A percentile compares a stretch with the other conserved stretches of the same genome.
These are phyloP conservation scores for Elephantulus edwardii DNA, from an alignment of 2,113 vertebrate genomes.

Conservation along the genomic window DNA sequence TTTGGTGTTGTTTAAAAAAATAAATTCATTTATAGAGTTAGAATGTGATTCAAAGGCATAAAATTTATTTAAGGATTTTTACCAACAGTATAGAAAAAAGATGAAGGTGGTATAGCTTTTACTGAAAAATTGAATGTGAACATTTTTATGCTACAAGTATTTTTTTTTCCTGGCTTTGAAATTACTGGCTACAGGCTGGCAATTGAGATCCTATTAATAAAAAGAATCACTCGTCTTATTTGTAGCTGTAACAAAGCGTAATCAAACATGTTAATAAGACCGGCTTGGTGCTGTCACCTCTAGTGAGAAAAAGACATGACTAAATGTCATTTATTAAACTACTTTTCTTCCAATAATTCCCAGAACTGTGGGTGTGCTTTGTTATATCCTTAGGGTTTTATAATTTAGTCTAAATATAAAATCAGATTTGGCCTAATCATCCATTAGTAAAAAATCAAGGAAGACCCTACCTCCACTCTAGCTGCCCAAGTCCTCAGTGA, in stretches of 20 bases:
- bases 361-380: constrained; percentile 7
- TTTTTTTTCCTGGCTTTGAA: constrained; percentile 30
- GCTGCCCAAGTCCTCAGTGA: constrained; percentile 33
- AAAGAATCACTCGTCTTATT: background rate
- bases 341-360: constrained; percentile 27
- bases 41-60: constrained; percentile 41
- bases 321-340: constrained; percentile 35
- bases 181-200: constrained; percentile 38
- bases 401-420: background rate
- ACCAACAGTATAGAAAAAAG: background rate
- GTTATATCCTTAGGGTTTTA: background rate
- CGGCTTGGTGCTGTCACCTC: constrained; percentile 57
- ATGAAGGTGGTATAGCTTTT: constrained; percentile 55
- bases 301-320: constrained; percentile 29
- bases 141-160: background rate
- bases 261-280: constrained; percentile 7
- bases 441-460: background rate
- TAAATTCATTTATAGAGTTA: constrained; percentile 21
- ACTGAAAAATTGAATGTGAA: constrained; percentile 16
- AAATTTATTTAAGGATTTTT: constrained; percentile 43
- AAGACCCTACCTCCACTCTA: constrained; percentile 19
- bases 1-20: constrained; percentile 27
- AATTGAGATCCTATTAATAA: constrained; percentile 33
- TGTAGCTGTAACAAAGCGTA: constrained; percentile 48
- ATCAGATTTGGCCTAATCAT: background rate